Percentiles rank a stretch among this genome's conserved stretches.
Evolutionary conservation across 2,797 vertebrate species (phyloP).

Genomic region (Bryconaethiops microstoma): DNA sequence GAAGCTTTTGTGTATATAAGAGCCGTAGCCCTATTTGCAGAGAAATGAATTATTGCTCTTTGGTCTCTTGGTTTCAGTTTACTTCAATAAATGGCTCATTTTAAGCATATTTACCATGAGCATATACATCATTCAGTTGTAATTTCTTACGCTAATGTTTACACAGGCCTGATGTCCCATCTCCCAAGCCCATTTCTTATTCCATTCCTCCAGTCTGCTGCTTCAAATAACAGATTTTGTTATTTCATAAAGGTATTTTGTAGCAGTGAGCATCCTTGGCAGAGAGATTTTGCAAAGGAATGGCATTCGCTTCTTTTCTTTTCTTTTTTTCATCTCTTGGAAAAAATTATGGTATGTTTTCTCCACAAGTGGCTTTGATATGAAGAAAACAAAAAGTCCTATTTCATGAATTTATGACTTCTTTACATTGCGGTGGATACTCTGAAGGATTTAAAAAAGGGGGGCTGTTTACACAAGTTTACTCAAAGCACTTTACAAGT

Average conservation of each 20-base stretch:
- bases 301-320: background rate
- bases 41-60: conserved; percentile 49
- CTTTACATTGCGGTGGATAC: background rate
- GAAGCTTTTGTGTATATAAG: conserved; percentile 53
- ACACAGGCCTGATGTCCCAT: conserved; percentile 17
- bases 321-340: background rate
- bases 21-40: conserved; percentile 48
- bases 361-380: conserved; percentile 36
- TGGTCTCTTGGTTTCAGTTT: conserved; percentile 44
- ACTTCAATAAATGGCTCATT: conserved; percentile 50
- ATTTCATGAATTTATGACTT: conserved; percentile 17
- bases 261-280: conserved; percentile 27
- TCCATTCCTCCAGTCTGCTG: conserved; percentile 67
- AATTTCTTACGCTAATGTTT: conserved; percentile 16
- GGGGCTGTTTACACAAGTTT: background rate
- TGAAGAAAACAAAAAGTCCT: background rate
- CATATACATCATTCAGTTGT: conserved; percentile 18
- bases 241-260: conserved; percentile 26
- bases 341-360: background rate
- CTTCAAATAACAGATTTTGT: conserved; percentile 54
- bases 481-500: conserved; percentile 19
- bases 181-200: conserved; percentile 4
- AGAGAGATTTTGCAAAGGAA: conserved; percentile 38
- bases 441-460: background rate
- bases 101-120: conserved; percentile 34